phyloP scores from a whole-genome alignment of 2,113 vertebrate species.

The Connochaetes taurinus region DNA sequence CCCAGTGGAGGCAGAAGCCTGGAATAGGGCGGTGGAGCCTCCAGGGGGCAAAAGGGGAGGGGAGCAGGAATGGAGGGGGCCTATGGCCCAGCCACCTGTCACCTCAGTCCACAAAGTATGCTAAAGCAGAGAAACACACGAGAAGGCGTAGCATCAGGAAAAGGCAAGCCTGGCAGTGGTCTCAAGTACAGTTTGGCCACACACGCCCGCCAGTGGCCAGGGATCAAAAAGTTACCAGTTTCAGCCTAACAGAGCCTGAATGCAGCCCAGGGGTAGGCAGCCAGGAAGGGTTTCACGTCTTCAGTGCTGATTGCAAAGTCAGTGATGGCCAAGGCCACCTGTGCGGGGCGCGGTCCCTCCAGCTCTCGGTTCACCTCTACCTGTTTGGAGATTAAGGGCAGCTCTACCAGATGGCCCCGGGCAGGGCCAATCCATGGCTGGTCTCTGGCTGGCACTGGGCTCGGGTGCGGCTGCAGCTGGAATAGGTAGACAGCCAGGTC shows the following conservation, averaged over 20 bases:
- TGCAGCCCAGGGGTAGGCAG: slow-evolving; percentile 76
- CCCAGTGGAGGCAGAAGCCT: neutral
- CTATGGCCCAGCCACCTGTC: neutral
- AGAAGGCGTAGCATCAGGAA: neutral
- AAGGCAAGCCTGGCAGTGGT: neutral
- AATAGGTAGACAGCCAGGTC: slow-evolving; percentile 74
- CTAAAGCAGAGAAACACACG: neutral
- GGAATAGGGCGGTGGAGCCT: neutral
- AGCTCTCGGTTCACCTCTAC: slow-evolving; percentile 68
- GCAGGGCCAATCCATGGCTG: slow-evolving; percentile 76
- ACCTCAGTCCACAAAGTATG: neutral
- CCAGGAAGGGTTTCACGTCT: slow-evolving; percentile 81
- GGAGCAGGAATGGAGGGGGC: neutral
- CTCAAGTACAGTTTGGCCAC: neutral
- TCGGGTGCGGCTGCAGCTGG: slow-evolving; percentile 65
- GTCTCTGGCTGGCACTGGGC: slow-evolving; percentile 32
- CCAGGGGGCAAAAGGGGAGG: neutral
- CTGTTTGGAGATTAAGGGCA: slow-evolving; percentile 69
- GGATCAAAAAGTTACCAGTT: slow-evolving; percentile 34
- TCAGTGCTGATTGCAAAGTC: slow-evolving; percentile 81
- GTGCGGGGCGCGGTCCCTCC: slow-evolving; percentile 67
- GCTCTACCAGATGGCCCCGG: slow-evolving; percentile 60
- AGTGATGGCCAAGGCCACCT: slow-evolving; percentile 80
- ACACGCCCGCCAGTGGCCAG: rapidly evolving
- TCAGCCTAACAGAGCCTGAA: slow-evolving; percentile 79